These are phyloP conservation scores for Sylvietta virens DNA, from an alignment of 2,113 vertebrate genomes.

Conservation along the genomic window DNA sequence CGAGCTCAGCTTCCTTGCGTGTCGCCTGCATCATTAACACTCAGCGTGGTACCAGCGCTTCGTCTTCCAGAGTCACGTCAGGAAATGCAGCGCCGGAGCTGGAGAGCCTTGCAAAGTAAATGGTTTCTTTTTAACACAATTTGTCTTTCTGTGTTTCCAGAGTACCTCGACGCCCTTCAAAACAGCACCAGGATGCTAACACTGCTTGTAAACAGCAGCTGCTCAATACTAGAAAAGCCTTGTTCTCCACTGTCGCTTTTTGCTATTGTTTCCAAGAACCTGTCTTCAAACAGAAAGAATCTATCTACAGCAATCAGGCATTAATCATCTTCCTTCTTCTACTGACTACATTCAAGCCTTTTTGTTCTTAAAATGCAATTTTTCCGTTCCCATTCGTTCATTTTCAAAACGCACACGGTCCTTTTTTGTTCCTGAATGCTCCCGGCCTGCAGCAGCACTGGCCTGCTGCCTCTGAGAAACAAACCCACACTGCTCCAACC, in stretches of 20 bases:
- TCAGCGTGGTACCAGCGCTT: accelerated
- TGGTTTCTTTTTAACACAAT: background rate
- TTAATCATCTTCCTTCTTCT: background rate
- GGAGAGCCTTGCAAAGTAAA: accelerated
- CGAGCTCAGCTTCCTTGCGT: accelerated
- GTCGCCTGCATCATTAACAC: background rate
- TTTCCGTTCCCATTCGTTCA: background rate
- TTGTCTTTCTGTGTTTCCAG: background rate
- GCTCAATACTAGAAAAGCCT: background rate
- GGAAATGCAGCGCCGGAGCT: accelerated
- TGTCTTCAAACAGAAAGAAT: background rate
- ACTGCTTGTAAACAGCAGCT: background rate
- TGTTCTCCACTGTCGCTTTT: accelerated
- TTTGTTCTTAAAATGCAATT: background rate
- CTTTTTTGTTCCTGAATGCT: background rate
- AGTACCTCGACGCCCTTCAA: background rate
- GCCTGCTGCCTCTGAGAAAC: accelerated
- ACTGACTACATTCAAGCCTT: background rate
- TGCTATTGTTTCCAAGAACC: background rate
- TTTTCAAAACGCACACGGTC: background rate
- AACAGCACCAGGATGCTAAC: accelerated
- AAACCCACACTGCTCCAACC: accelerated
- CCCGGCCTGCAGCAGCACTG: background rate
- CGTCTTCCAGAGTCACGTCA: accelerated
- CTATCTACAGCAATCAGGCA: background rate